Percentiles rank a stretch among this genome's conserved stretches.
These are phyloP conservation scores for Leptinotarsa rubiginosa DNA, from an alignment of 2,888 invertebrate genomes.

Conservation along the genomic window DNA sequence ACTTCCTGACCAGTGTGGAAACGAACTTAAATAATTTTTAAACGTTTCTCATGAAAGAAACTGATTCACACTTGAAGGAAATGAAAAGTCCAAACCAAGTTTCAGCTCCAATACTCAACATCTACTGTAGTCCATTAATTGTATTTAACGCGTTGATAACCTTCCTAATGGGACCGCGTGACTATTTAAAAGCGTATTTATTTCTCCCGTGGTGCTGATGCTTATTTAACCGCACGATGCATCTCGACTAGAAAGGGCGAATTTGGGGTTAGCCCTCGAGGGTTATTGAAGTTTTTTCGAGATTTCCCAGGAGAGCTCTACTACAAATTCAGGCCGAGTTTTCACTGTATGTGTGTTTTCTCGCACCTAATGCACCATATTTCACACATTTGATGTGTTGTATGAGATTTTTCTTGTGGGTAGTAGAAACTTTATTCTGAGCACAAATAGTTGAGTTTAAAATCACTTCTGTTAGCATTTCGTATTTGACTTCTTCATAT, in stretches of 20 bases:
- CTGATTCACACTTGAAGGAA: neutral
- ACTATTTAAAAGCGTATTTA: constrained; percentile 27
- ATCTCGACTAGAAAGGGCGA: constrained; percentile 23
- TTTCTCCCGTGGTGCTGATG: constrained; percentile 18
- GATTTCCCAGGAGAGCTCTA: constrained; percentile 21
- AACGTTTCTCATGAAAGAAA: no score
- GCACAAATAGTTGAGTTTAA: no score
- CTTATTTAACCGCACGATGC: constrained; percentile 28
- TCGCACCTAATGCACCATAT: neutral
- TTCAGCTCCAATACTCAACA: neutral
- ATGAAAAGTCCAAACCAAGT: neutral
- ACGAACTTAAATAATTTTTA: no score
- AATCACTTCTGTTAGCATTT: no score
- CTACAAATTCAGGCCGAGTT: constrained; percentile 8
- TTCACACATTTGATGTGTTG: neutral
- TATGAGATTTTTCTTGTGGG: neutral
- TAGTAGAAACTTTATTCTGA: neutral
- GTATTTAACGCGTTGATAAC: constrained; percentile 22
- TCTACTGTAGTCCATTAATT: constrained; percentile 10
- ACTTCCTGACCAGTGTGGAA: no score
- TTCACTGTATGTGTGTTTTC: constrained; percentile 16
- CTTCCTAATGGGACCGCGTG: constrained; percentile 23
- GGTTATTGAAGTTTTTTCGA: constrained; percentile 24
- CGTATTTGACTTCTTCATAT: no score
- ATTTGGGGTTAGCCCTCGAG: constrained; percentile 18